Evolutionary conservation across 2,888 invertebrate genomes (phyloP).

Genomic region (Agapostemon virescens): DNA sequence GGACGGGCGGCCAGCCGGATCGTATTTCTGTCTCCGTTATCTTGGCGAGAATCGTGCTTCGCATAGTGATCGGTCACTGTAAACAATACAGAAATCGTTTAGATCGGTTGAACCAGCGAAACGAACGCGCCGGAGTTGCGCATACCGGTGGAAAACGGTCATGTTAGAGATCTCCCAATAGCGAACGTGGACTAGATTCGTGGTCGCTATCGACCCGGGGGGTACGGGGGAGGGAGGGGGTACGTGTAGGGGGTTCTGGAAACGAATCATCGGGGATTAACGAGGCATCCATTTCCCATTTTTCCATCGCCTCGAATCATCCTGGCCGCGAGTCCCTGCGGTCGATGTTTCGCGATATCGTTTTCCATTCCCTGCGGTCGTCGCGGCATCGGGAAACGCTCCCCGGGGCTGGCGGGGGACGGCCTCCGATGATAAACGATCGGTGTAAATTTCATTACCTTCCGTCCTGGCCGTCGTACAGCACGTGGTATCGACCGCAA

Average conservation of each 20-base stretch:
- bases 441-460: conserved; percentile 46
- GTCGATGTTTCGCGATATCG: conserved; percentile 29
- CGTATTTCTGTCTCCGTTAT: neutral
- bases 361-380: conserved; percentile 30
- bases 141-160: neutral
- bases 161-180: neutral
- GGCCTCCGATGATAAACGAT: conserved; percentile 35
- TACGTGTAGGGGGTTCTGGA: no score
- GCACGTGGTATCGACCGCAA: conserved; percentile 48
- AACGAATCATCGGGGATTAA: conserved; percentile 21
- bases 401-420: neutral
- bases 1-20: no score
- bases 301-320: neutral
- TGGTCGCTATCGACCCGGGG: neutral
- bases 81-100: neutral
- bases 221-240: no score
- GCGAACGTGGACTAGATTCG: neutral
- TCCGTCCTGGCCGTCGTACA: conserved; percentile 6
- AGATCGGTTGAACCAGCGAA: neutral
- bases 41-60: neutral
- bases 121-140: neutral
- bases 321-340: conserved; percentile 17
- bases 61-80: no score
- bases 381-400: conserved; percentile 17
- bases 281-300: neutral